Percentiles rank a stretch among this genome's conserved stretches.
phyloP scores from a whole-genome alignment of 2,113 vertebrate species.

The Nanger granti region DNA sequence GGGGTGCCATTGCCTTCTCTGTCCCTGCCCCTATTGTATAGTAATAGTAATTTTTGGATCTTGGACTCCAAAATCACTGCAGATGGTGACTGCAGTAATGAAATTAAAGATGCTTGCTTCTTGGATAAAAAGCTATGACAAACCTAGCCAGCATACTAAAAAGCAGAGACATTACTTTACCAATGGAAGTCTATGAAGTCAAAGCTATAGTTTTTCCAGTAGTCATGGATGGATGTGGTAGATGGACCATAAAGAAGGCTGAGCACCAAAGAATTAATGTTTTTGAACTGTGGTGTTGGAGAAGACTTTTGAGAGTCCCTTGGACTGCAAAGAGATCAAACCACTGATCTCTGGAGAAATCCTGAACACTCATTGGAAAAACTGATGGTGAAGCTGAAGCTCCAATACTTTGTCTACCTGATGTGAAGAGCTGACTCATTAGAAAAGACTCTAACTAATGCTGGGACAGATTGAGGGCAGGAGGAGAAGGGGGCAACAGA shows the following conservation, averaged over 20 bases:
- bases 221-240: background rate
- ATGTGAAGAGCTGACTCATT: background rate
- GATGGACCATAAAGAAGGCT: background rate
- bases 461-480: background rate
- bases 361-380: background rate
- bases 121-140: background rate
- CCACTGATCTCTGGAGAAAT: background rate
- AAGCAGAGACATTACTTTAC: background rate
- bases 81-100: background rate
- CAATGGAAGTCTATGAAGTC: background rate
- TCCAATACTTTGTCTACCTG: background rate
- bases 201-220: background rate
- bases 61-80: background rate
- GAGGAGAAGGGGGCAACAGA: background rate
- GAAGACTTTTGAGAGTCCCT: background rate
- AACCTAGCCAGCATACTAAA: background rate
- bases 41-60: background rate
- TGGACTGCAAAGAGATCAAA: background rate
- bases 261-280: background rate
- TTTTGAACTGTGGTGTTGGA: background rate
- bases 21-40: background rate
- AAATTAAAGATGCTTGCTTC: background rate
- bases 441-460: background rate
- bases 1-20: too few relatives aligned
- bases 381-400: background rate